phyloP scores from a whole-genome alignment of 1,140 invertebrate genomes.

The Drosophila persimilis region DNA sequence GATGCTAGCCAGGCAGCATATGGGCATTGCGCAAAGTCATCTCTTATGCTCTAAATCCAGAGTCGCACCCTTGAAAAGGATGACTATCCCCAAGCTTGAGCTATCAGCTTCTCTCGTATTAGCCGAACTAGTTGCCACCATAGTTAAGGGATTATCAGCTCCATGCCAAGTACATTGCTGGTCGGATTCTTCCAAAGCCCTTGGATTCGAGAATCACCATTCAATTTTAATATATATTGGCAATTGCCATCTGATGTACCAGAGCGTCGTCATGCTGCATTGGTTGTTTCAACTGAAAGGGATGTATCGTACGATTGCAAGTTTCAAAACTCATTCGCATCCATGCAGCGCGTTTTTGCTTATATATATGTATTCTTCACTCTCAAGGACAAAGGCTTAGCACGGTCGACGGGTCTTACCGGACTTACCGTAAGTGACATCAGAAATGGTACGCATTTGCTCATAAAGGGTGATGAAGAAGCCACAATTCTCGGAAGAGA shows the following conservation, averaged over 20 bases:
- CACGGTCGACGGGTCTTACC: too few relatives aligned
- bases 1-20: constrained; percentile 1
- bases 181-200: constrained; percentile 6
- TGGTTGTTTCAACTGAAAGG: background rate
- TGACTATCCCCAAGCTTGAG: background rate
- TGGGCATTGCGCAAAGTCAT: background rate
- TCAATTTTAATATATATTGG: constrained; percentile 5
- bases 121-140: too few relatives aligned
- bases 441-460: background rate
- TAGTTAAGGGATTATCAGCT: background rate
- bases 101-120: background rate
- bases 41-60: constrained; percentile 2
- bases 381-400: background rate
- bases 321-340: background rate
- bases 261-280: background rate
- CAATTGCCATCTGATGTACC: background rate
- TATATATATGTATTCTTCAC: background rate
- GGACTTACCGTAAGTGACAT: background rate
- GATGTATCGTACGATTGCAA: background rate
- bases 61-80: background rate
- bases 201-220: constrained; percentile 1
- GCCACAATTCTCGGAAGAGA: too few relatives aligned
- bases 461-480: background rate
- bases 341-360: background rate
- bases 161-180: constrained; percentile 1